phyloP scores from a whole-genome alignment of 2,888 invertebrate species.

The Parnassius mnemosyne region DNA sequence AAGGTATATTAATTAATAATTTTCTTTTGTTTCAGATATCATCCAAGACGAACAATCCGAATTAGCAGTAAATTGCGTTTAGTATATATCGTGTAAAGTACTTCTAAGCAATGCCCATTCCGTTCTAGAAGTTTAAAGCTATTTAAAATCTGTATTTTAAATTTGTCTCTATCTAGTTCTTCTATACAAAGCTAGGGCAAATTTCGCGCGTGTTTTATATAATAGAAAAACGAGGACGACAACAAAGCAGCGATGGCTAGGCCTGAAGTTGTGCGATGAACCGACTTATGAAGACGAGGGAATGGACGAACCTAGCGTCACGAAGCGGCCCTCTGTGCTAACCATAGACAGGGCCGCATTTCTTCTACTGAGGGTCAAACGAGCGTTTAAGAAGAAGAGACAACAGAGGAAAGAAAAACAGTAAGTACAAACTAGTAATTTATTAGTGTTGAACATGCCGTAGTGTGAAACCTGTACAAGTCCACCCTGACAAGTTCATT shows the following conservation, averaged over 20 bases:
- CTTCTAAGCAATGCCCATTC: conserved; percentile 3
- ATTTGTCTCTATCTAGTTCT: neutral
- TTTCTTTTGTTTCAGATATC: conserved; percentile 15
- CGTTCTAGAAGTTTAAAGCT: neutral
- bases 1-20: neutral
- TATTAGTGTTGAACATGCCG: too few relatives aligned
- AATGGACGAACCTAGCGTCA: conserved; percentile 71
- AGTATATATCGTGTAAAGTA: neutral
- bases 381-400: conserved; percentile 94
- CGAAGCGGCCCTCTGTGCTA: conserved; percentile 83
- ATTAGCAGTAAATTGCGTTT: conserved; percentile 1
- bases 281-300: conserved; percentile 61
- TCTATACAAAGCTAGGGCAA: neutral
- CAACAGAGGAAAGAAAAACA: conserved; percentile 92
- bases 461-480: too few relatives aligned
- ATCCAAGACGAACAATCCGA: conserved; percentile 3
- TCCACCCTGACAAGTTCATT: too few relatives aligned
- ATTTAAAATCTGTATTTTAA: neutral
- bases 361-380: conserved; percentile 91
- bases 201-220: conserved; percentile 33
- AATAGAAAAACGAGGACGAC: conserved; percentile 61
- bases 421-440: conserved; percentile 76
- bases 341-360: conserved; percentile 95
- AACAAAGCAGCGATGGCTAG: conserved; percentile 74
- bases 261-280: conserved; percentile 80